Evolutionary conservation across 53 echinoderm and acorn worm species (phyloP).

Genomic region (Patiria pectinifera): DNA sequence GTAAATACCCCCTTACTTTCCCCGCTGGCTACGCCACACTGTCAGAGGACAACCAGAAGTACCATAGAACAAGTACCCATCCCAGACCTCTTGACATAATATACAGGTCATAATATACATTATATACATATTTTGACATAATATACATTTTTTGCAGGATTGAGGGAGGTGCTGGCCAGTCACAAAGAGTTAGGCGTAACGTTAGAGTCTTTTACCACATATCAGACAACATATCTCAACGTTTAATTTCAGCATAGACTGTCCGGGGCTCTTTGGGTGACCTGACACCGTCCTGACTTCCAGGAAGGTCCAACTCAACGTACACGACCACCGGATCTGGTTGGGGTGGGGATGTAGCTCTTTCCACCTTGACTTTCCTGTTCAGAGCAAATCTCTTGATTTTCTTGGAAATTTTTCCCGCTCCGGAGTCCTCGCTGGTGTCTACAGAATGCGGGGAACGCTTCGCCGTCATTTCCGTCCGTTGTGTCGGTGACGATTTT

Average conservation of each 20-base stretch:
- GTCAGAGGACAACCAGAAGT: too few species aligned
- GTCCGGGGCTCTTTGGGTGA: neutral
- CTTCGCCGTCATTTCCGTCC: too few species aligned
- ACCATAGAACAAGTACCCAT: too few species aligned
- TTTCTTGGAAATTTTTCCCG: slow-evolving; percentile 22
- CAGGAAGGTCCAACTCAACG: slow-evolving; percentile 17
- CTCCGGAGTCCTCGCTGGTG: neutral
- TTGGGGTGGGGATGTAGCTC: neutral
- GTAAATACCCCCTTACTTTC: too few species aligned
- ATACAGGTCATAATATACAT: too few species aligned
- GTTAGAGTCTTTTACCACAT: neutral
- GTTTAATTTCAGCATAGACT: slow-evolving; percentile 1
- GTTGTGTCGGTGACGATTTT: too few species aligned
- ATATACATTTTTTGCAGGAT: too few species aligned
- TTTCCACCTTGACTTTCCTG: slow-evolving; percentile 16
- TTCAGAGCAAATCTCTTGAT: slow-evolving; percentile 39
- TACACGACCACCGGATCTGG: slow-evolving; percentile 24
- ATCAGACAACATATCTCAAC: neutral
- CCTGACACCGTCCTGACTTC: neutral
- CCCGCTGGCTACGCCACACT: too few species aligned
- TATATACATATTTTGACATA: too few species aligned
- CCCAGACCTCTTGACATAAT: too few species aligned
- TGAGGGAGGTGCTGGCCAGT: too few species aligned
- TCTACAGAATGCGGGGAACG: neutral
- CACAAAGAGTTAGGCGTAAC: neutral